Percentiles rank a stretch among this genome's conserved stretches.
phyloP scores from a whole-genome alignment of 2,113 vertebrate genomes.

The Cyphomyrus plagiostoma region DNA sequence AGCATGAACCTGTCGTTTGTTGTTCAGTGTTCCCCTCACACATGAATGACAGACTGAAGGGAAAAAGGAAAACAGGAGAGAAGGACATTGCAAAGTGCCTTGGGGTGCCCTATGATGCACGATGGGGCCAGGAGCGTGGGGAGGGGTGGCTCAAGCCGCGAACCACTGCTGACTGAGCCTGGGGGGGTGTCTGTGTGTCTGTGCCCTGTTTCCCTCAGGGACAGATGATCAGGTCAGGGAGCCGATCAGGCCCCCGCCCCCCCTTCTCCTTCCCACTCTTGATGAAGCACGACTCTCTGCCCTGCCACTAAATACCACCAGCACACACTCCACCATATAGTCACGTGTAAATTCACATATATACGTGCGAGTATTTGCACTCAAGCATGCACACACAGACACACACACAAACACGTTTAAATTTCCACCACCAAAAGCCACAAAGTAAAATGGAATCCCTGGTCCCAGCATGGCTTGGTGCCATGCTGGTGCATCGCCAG shows the following conservation, averaged over 20 bases:
- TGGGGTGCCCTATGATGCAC: conserved; percentile 46
- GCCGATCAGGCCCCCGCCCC: conserved; percentile 65
- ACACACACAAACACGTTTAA: neutral
- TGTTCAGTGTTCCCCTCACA: neutral
- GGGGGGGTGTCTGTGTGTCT: conserved; percentile 47
- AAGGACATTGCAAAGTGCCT: neutral
- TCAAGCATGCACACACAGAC: neutral
- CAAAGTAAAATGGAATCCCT: neutral
- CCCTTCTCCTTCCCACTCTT: conserved; percentile 73
- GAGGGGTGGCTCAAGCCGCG: neutral
- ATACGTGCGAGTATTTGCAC: neutral
- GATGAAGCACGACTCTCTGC: conserved; percentile 62
- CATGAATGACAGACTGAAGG: neutral
- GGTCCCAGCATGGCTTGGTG: neutral
- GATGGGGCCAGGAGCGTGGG: conserved; percentile 20
- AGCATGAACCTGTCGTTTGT: conserved; percentile 15
- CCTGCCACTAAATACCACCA: neutral
- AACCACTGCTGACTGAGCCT: conserved; percentile 46
- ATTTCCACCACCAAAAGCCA: neutral
- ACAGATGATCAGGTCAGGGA: conserved; percentile 56
- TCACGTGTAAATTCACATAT: neutral
- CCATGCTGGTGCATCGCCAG: neutral
- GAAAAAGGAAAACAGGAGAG: neutral
- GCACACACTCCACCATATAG: neutral
- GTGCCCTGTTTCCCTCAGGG: conserved; percentile 25